phyloP scores from a whole-genome alignment of 2,113 vertebrate genomes.

The Hepsetus odoe region DNA sequence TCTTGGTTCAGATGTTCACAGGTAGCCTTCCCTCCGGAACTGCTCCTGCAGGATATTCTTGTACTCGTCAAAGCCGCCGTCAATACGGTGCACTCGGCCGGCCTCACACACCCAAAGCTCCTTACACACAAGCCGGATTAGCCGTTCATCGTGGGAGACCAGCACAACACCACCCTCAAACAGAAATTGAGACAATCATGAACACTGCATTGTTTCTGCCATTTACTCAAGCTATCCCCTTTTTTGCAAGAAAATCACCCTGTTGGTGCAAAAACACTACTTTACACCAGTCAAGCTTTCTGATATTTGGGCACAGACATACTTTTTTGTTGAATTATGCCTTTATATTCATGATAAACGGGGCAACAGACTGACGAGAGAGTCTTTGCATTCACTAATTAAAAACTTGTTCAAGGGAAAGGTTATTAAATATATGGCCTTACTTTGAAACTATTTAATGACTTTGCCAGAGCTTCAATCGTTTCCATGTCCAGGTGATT shows the following conservation, averaged over 20 bases:
- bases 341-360: too few relatives aligned
- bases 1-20: slow-evolving; percentile 76
- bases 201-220: too few relatives aligned
- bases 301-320: too few relatives aligned
- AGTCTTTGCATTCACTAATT: too few relatives aligned
- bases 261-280: too few relatives aligned
- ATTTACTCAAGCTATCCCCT: too few relatives aligned
- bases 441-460: slow-evolving; percentile 90
- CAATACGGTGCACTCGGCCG: slow-evolving; percentile 80
- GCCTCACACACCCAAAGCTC: slow-evolving; percentile 96
- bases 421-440: background rate
- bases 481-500: slow-evolving; percentile 99
- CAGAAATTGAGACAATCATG: background rate
- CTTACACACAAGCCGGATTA: slow-evolving; percentile 92
- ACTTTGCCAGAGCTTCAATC: slow-evolving; percentile 91
- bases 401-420: too few relatives aligned
- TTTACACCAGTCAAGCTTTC: too few relatives aligned
- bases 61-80: slow-evolving; percentile 97
- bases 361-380: too few relatives aligned
- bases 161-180: slow-evolving; percentile 90
- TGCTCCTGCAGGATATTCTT: slow-evolving; percentile 93
- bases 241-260: too few relatives aligned
- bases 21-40: slow-evolving; percentile 93
- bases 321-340: too few relatives aligned
- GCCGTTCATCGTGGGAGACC: slow-evolving; percentile 94